Evolutionary conservation across 2,888 invertebrate genomes (phyloP).

Genomic region (Hipparchia semele): DNA sequence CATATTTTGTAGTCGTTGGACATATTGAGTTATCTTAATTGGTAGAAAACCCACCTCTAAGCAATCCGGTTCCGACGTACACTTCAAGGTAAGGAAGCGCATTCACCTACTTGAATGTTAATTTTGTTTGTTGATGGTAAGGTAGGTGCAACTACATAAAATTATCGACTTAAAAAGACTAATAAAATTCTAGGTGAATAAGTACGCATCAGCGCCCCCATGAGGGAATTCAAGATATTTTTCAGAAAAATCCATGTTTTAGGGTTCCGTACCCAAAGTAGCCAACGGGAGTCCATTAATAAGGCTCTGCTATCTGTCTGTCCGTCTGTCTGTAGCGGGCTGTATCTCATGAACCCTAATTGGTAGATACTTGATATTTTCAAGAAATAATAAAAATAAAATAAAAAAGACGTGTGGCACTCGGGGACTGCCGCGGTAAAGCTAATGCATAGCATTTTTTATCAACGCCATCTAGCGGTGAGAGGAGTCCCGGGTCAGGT

Average conservation of each 20-base stretch:
- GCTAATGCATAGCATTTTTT: no score
- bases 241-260: neutral
- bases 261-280: no score
- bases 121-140: neutral
- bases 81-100: constrained; percentile 19
- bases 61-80: constrained; percentile 36
- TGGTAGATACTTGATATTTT: no score
- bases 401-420: no score
- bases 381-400: no score
- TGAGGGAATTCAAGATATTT: neutral
- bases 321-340: no score
- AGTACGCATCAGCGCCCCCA: neutral
- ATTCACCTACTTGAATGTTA: constrained; percentile 12
- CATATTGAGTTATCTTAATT: constrained; percentile 69
- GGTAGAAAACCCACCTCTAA: constrained; percentile 52
- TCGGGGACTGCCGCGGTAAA: no score
- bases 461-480: no score
- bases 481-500: no score
- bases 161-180: constrained; percentile 13
- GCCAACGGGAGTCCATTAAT: no score
- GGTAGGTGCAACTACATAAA: constrained; percentile 19
- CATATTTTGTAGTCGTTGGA: constrained; percentile 57
- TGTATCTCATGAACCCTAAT: no score
- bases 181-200: neutral
- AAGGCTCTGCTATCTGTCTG: no score